phyloP scores from a whole-genome alignment of 2,113 vertebrate species.

The Thalassarche chlororhynchos region DNA sequence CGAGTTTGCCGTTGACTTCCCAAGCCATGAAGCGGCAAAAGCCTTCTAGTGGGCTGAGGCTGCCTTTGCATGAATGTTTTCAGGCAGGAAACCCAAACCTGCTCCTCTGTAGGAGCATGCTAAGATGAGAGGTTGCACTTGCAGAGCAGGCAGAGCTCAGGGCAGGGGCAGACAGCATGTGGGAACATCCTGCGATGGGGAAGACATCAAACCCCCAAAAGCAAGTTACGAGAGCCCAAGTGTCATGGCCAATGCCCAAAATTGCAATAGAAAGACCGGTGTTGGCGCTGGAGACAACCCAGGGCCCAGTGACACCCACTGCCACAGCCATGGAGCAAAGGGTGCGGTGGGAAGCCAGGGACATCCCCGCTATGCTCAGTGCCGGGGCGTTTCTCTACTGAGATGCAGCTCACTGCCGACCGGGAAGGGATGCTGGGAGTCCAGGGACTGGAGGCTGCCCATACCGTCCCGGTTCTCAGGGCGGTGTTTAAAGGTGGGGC shows the following conservation, averaged over 20 bases:
- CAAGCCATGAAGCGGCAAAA: not conserved
- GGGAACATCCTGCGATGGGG: accelerated
- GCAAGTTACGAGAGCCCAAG: not conserved
- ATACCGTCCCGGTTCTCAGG: accelerated
- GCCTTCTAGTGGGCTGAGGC: not conserved
- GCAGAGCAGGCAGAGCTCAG: not conserved
- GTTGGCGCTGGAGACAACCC: not conserved
- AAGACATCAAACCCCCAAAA: not conserved
- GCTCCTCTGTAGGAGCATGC: not conserved
- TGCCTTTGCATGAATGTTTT: not conserved
- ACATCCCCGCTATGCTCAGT: not conserved
- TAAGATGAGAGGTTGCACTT: not conserved
- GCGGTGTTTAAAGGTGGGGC: not conserved
- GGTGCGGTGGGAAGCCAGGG: not conserved
- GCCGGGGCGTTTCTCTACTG: not conserved
- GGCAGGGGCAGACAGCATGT: not conserved
- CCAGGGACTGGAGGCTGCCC: not conserved
- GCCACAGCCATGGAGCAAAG: not conserved
- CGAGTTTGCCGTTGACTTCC: not conserved
- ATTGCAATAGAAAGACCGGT: not conserved
- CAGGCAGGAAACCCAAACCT: not conserved
- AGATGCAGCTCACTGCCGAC: not conserved
- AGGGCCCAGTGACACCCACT: not conserved
- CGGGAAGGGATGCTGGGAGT: accelerated
- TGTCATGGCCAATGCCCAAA: not conserved